Evolutionary conservation across 2,888 invertebrate genomes (phyloP).

Genomic region (Orchesella flavescens): DNA sequence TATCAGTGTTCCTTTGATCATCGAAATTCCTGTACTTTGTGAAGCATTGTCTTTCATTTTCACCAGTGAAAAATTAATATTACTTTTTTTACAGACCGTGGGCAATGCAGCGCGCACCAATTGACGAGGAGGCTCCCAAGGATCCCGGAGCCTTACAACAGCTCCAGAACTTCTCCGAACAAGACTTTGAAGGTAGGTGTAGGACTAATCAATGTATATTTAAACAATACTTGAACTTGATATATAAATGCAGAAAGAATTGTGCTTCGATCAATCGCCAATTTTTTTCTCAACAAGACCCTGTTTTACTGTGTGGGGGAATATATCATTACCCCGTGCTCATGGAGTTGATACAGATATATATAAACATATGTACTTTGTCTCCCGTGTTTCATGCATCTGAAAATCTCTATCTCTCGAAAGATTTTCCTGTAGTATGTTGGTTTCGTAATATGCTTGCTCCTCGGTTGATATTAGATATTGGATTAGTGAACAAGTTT

Average conservation of each 20-base stretch:
- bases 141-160: conserved; percentile 89
- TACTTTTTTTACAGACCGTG: conserved; percentile 76
- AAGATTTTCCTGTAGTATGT: too few relatives aligned
- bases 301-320: too few relatives aligned
- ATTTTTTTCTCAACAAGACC: neutral
- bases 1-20: too few relatives aligned
- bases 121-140: conserved; percentile 87
- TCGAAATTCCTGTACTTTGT: too few relatives aligned
- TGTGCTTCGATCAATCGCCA: too few relatives aligned
- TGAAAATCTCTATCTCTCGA: too few relatives aligned
- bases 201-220: neutral
- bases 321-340: too few relatives aligned
- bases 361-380: neutral
- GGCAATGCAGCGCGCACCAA: conserved; percentile 77
- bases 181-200: conserved; percentile 89
- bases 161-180: conserved; percentile 87
- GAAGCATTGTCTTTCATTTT: neutral
- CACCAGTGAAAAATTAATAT: too few relatives aligned
- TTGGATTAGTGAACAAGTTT: too few relatives aligned
- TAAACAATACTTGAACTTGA: neutral
- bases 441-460: too few relatives aligned
- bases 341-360: neutral
- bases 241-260: neutral
- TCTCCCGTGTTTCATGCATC: too few relatives aligned
- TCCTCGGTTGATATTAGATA: too few relatives aligned